Evolutionary conservation across 2,888 invertebrate species (phyloP).

Genomic region (Lypha dubia): DNA sequence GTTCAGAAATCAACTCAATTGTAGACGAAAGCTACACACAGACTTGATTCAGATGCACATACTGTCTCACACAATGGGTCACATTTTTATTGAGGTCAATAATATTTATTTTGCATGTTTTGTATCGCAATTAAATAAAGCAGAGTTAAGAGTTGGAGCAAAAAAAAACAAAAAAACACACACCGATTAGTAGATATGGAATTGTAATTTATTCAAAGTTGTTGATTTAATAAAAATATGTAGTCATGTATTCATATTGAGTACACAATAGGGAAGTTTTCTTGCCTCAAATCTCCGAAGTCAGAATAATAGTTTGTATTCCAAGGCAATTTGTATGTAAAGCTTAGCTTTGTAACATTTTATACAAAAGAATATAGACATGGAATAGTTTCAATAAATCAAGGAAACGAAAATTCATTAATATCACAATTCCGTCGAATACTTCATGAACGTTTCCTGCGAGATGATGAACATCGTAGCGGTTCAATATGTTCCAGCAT

Average conservation of each 20-base stretch:
- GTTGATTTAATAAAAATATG: not conserved
- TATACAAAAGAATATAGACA: no score
- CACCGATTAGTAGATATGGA: slow-evolving; percentile 1
- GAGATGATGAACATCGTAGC: no score
- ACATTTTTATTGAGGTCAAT: slow-evolving; percentile 63
- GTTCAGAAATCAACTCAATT: slow-evolving; percentile 41
- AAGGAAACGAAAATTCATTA: no score
- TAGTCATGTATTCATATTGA: not conserved
- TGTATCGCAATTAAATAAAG: slow-evolving; percentile 45
- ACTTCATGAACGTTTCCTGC: no score
- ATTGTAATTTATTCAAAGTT: slow-evolving; percentile 5
- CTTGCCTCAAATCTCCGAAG: no score
- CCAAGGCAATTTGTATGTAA: no score
- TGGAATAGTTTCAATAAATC: no score
- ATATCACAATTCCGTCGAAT: no score
- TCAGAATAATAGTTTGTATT: no score
- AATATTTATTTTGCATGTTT: not conserved
- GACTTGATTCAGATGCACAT: slow-evolving; percentile 50
- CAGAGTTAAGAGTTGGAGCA: slow-evolving; percentile 1
- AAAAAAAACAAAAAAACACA: not conserved
- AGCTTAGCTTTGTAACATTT: no score
- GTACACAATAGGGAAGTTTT: no score
- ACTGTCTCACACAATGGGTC: slow-evolving; percentile 65
- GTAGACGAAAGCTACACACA: slow-evolving; percentile 40
- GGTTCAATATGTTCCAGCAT: no score